Conservation (phyloP, 2,888 invertebrate genomes). For the Calephelis perditalis region DNA sequence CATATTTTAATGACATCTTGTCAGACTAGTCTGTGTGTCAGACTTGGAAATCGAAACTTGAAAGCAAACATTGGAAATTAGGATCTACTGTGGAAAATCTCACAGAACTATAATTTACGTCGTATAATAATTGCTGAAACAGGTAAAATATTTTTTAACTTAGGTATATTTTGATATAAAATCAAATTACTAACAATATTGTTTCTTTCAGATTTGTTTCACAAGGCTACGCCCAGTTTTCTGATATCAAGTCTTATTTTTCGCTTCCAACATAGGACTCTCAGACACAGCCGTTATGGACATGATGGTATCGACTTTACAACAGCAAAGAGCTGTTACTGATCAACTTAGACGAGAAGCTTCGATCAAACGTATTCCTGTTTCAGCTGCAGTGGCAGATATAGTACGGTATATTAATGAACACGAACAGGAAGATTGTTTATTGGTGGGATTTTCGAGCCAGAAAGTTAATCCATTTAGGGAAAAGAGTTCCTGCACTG, state of each 20-base stretch:
- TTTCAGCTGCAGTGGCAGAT: conserved; percentile 94
- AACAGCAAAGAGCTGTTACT: conserved; percentile 95
- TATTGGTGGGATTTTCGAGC: conserved; percentile 94
- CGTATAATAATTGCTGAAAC: neutral
- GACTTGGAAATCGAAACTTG: neutral
- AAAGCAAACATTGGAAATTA: neutral
- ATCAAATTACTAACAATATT: conserved; percentile 13
- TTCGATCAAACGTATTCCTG: conserved; percentile 89
- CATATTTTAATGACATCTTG: neutral
- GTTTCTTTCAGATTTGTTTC: conserved; percentile 24
- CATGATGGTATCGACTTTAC: conserved; percentile 95
- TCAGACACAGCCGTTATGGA: conserved; percentile 94
- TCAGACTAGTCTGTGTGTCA: neutral
- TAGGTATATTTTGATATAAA: conserved; percentile 1
- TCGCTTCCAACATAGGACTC: conserved; percentile 87
- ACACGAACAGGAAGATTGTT: conserved; percentile 95
- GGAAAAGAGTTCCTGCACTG: conserved; percentile 92
- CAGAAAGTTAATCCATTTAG: conserved; percentile 97
- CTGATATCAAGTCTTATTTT: conserved; percentile 49
- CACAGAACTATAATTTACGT: neutral
- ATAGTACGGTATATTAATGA: conserved; percentile 94
- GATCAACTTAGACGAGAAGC: conserved; percentile 96
- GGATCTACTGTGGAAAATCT: neutral
- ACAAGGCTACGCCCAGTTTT: conserved; percentile 68
- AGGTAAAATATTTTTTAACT: conserved; percentile 4